These are phyloP conservation scores for Danio jaintianensis DNA, from an alignment of 2,797 vertebrate species.

Conservation along the genomic window DNA sequence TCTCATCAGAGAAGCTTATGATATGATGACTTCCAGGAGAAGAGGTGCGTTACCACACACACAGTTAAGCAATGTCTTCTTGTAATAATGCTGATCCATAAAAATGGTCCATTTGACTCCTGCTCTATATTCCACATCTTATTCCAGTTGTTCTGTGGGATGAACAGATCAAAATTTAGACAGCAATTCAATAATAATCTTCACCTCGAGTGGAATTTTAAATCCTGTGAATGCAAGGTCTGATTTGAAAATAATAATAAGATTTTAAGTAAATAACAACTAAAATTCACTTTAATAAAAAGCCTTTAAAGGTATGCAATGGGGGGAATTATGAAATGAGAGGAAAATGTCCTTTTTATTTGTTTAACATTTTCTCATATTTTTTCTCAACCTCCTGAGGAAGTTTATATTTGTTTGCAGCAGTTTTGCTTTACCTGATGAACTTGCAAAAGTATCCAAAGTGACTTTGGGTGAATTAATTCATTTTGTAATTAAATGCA, in stretches of 20 bases:
- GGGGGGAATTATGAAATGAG: neutral
- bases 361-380: no score
- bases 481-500: no score
- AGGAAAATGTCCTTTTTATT: neutral
- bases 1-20: conserved; percentile 71
- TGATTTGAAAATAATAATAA: neutral
- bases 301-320: neutral
- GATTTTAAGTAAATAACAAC: neutral
- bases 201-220: neutral
- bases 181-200: neutral
- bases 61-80: neutral
- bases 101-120: neutral
- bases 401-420: no score
- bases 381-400: no score
- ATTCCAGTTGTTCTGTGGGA: neutral
- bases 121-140: neutral
- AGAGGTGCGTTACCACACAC: conserved; percentile 1
- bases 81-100: neutral
- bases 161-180: neutral
- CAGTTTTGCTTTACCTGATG: no score
- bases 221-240: neutral
- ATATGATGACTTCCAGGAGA: conserved; percentile 71
- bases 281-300: neutral
- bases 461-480: no score
- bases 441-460: no score